These are phyloP conservation scores for Platichthys flesus DNA, from an alignment of 2,113 vertebrate genomes.

Conservation along the genomic window DNA sequence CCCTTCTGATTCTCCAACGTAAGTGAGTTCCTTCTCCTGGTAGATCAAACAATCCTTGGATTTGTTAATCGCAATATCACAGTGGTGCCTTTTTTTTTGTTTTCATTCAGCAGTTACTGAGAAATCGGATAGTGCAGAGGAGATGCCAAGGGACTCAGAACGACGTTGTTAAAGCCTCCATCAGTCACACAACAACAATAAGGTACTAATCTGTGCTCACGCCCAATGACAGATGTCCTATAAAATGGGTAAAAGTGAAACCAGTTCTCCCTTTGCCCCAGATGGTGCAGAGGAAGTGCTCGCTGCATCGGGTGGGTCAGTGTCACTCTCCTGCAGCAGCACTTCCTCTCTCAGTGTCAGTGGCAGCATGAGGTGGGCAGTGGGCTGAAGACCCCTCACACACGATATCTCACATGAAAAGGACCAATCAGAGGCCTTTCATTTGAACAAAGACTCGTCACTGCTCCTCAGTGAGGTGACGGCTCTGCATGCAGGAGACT, in stretches of 20 bases:
- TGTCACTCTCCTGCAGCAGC: slow-evolving; percentile 55
- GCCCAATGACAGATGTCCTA: not conserved
- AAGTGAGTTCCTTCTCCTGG: slow-evolving; percentile 17
- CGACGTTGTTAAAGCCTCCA: slow-evolving; percentile 23
- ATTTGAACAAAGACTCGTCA: slow-evolving; percentile 29
- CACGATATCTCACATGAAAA: not conserved
- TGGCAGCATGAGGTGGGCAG: slow-evolving; percentile 7
- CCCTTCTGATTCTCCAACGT: slow-evolving; percentile 52
- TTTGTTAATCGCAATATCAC: not conserved
- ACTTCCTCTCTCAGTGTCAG: slow-evolving; percentile 41
- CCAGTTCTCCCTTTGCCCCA: slow-evolving; percentile 25
- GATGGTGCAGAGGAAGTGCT: slow-evolving; percentile 74
- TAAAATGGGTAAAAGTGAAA: not conserved
- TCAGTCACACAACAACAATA: slow-evolving; percentile 43
- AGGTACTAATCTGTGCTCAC: slow-evolving; percentile 35
- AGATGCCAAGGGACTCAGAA: slow-evolving; percentile 54
- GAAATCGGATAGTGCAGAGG: fast-evolving
- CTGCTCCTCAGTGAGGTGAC: slow-evolving; percentile 51
- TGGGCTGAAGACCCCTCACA: not conserved
- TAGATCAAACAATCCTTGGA: not conserved
- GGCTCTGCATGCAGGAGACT: slow-evolving; percentile 53
- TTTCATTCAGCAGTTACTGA: slow-evolving; percentile 35
- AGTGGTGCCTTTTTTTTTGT: not conserved
- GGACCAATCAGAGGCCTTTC: not conserved
- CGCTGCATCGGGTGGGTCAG: slow-evolving; percentile 57